A percentile compares a stretch with the other conserved stretches of the same genome.
phyloP scores from a whole-genome alignment of 1,140 invertebrate genomes.

The Pantala flavescens region DNA sequence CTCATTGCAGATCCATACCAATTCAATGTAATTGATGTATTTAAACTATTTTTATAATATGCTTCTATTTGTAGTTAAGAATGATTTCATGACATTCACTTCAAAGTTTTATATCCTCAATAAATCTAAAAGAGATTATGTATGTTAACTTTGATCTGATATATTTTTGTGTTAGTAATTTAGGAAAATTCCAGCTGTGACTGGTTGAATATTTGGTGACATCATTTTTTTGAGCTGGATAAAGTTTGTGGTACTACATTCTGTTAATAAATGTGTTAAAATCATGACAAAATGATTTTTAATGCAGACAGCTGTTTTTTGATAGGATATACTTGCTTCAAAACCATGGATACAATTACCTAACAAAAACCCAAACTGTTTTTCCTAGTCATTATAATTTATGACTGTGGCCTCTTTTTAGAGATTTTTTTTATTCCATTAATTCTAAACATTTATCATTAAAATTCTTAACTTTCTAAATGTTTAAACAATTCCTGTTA shows the following conservation, averaged over 20 bases:
- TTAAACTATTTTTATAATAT: conserved; percentile 2
- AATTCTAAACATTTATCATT: too few relatives aligned
- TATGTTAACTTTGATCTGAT: conserved; percentile 2
- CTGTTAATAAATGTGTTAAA: neutral
- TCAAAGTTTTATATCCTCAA: neutral
- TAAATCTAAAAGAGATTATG: neutral
- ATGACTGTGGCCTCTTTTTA: too few relatives aligned
- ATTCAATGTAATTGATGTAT: neutral
- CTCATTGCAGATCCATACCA: neutral
- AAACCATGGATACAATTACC: too few relatives aligned
- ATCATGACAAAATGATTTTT: neutral
- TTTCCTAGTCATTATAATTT: too few relatives aligned
- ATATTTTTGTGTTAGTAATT: neutral
- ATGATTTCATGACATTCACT: neutral
- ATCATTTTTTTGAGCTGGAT: neutral
- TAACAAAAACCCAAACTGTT: too few relatives aligned
- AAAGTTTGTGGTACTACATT: neutral
- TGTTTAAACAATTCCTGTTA: too few relatives aligned
- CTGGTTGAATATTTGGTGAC: neutral
- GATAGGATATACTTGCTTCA: too few relatives aligned
- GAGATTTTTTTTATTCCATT: too few relatives aligned
- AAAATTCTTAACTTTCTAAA: too few relatives aligned
- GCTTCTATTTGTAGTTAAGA: neutral
- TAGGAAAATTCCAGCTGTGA: neutral
- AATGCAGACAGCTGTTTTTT: too few relatives aligned